Evolutionary conservation across 1,140 invertebrate genomes (phyloP), one percentile per base, ranked within the genome.

Genomic region (Temnothorax curvispinosus): DNA sequence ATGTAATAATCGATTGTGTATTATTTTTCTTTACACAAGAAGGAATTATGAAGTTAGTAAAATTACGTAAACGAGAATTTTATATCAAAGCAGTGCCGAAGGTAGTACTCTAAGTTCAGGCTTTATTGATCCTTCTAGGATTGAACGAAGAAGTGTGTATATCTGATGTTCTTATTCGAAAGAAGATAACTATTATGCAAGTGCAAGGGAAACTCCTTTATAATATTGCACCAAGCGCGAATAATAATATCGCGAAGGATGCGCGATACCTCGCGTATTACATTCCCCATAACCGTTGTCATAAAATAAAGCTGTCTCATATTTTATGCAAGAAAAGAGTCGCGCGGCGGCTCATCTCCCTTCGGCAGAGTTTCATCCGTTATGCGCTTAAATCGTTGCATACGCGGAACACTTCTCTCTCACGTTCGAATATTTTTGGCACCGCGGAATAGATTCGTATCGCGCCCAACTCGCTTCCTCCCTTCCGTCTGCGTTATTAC

Each of bases 251-350:
- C 62, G 47, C 60, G 60, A 67, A 67, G 32, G 44, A 67, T 21
- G 60, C 62, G 64, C 60, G 76, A 50, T 78, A 35, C 58, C 15
- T n/a, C 60, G 60, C 41, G n/a, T 67, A 80, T 80, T 80, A 80
- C 47, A 80, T 80, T 67, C 62, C 44, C 32, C 60, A 27, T 38
- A 67, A 67, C 44, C 32, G 13, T 80, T 80, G 65, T 35, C 62
- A n/a, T 80, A 74, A 82, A 74, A 72, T 47, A 47, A 82, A 72
- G 65, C 65, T 56, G 50, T 44, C 52, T 38, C 65, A 82, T 54
- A 72, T 82, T 60, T 62, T 27, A 82, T 13, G 27, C 27, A 58
- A 74, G 44, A 8, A 7, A 8, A 44, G 47, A 82, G 67, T 72
- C 65, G 65, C 52, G 9, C 27, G 27, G 3, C 5, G 38, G 6